These are phyloP conservation scores for Panagrolaimus sp. DNA, from an alignment of 1,140 invertebrate species.

Conservation along the genomic window DNA sequence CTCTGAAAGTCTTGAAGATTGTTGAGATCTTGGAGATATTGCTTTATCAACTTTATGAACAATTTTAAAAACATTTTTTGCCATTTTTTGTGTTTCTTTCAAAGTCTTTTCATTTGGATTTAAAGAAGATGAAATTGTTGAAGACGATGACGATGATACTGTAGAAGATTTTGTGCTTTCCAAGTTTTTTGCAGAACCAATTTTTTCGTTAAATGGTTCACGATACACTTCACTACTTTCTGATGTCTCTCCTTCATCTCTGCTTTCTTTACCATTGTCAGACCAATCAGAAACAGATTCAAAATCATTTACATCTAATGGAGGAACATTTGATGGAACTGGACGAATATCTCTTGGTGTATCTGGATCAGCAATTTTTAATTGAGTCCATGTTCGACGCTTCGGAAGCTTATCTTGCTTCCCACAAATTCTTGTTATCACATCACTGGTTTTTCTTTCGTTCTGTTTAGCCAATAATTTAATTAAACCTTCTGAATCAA, in stretches of 20 bases:
- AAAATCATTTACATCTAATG: background rate
- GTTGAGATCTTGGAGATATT: background rate
- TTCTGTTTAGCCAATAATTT: background rate
- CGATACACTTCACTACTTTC: background rate
- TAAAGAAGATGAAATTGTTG: background rate
- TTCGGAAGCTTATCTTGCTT: background rate
- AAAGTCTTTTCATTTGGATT: background rate
- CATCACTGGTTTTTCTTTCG: background rate
- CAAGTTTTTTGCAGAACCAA: background rate
- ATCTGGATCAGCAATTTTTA: slow-evolving; percentile 4
- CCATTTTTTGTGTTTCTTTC: background rate
- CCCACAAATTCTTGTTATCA: background rate
- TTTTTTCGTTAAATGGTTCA: background rate
- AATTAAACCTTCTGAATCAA: too few relatives aligned
- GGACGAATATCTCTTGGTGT: background rate
- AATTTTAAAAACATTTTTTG: slow-evolving; percentile 2
- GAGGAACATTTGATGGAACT: background rate
- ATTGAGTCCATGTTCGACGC: background rate
- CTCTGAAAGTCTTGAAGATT: too few relatives aligned
- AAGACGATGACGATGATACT: background rate
- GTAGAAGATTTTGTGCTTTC: background rate
- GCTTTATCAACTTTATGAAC: slow-evolving; percentile 8
- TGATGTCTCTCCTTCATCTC: background rate
- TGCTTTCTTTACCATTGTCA: too few relatives aligned
- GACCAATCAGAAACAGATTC: background rate